phyloP scores from a whole-genome alignment of 2,888 invertebrate genomes.

The Melanostoma scalare region DNA sequence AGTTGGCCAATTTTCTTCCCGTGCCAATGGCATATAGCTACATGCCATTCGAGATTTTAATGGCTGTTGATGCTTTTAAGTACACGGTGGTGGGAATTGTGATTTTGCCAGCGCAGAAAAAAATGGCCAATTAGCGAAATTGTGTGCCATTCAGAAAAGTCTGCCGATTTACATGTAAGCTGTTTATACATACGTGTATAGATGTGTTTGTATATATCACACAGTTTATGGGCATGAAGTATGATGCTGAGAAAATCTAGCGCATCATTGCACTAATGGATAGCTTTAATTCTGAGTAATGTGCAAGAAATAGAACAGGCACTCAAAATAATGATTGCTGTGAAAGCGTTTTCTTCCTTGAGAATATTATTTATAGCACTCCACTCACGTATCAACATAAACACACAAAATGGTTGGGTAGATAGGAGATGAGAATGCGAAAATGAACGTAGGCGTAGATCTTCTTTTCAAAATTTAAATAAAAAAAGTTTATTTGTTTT shows the following conservation, averaged over 20 bases:
- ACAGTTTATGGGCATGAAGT: conserved; percentile 48
- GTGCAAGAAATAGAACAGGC: conserved; percentile 36
- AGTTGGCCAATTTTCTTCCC: conserved; percentile 71
- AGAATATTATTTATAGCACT: too few species aligned
- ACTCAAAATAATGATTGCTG: conserved; percentile 39
- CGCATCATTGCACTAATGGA: conserved; percentile 69
- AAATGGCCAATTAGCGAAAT: conserved; percentile 81
- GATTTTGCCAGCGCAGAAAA: conserved; percentile 57
- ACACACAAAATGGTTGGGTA: too few species aligned
- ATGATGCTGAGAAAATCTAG: conserved; percentile 55
- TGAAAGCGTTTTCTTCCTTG: conserved; percentile 25
- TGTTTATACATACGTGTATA: conserved; percentile 23
- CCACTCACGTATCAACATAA: too few species aligned
- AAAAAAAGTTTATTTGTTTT: too few species aligned
- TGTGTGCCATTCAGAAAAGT: conserved; percentile 79
- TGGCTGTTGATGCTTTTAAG: conserved; percentile 70
- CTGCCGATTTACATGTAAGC: conserved; percentile 55
- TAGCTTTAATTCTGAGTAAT: conserved; percentile 52
- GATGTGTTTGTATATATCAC: too few species aligned
- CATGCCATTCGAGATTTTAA: conserved; percentile 66
- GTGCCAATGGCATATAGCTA: background rate
- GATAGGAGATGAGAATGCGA: too few species aligned
- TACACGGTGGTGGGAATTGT: conserved; percentile 64
- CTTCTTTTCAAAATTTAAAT: too few species aligned
- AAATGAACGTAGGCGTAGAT: too few species aligned